Evolutionary conservation across 2,888 invertebrate genomes (phyloP), one percentile per base, ranked within the genome.

Genomic region (Protonemura montana): DNA sequence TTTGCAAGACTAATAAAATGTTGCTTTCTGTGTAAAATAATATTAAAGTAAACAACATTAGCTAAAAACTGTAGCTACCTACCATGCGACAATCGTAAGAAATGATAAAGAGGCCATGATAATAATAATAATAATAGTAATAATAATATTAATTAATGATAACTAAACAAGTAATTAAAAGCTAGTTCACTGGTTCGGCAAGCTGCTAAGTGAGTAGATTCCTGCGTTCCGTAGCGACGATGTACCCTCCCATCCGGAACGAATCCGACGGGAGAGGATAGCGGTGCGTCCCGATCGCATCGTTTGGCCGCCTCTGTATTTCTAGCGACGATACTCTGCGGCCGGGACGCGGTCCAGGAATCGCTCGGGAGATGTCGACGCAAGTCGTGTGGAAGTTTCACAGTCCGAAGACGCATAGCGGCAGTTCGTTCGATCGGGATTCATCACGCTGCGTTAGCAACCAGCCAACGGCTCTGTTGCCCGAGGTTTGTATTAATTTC

Each of bases 1-100:
- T 59, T 59, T 21, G 59, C 21, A 59, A 59, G 59, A 59, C 59
- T 59, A 59, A 59, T 59, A 59, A 59, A 76, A 76, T 59, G 26
- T 59, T 84, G 84, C 76, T 84, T 59, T 76, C 59, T 84, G 84
- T 84, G 84, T 84, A 84, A 84, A 84, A 76, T 84, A 84, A 29
- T 81, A 78, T 30, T 81, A 81, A 29, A 81, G 59, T 59, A 81
- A 81, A 81, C 81, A 81, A 81, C 30, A 6, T 81, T 81, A 81
- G 81, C 81, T 81, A 29, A 21, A 81, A 78, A 78, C n/a, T 81
- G 81, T 81, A 81, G 81, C 81, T 81, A 81, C 81, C 81, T 81
- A 81, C n/a, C n/a, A 30, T 81, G 59, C 13, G 59, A 59, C 59
- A 59, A 59, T 59, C 59, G 59, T 59, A 59, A 59, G 59, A 59